Base-by-base conservation (phyloP, 2,797 vertebrate species). In the Graptemys geographica region DNA sequence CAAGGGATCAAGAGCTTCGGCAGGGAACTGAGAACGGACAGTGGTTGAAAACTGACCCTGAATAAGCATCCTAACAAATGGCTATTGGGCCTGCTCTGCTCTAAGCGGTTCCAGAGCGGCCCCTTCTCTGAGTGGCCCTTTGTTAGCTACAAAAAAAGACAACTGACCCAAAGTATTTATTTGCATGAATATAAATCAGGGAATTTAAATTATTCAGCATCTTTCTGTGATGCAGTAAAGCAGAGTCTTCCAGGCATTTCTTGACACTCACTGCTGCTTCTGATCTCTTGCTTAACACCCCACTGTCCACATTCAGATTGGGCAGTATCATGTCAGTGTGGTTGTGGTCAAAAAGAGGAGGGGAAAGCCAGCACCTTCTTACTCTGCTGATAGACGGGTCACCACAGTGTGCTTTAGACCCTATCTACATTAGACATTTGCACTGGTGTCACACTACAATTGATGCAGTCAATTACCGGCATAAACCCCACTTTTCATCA, bases 81-180 rank as follows among this genome's bases (percentile, higher is more conserved):
- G 23, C 79, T 51, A 49, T 49, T 51, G 5, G 31, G 44, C 31
- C 65, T 41, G 33, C 23, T 41, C 13, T 0, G 0, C 84, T 79
- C 9, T 0, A 4, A 74, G 78, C 33, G 37, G 78, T 6, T 41
- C 16, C 53, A 31, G 1, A 0, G 0, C 0, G 2, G 49, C 81
- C 87, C 5, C 0, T 55, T 25, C 74, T 53, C 3, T 16, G 0
- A 56, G 49, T 31, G 27, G 8, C 18, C 37, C 53, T 23, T 13
- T 37, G 49, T 37, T 5, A 2, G 41, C 23, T 21, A 25, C 37
- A 33, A 31, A 6, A 6, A 18, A 8, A 52, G 23, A 6, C 53
- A 8, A n/a, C 6, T 65, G 51, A 72, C 47, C 13, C n/a, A n/a
- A 33, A n/a, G 83, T 11, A 53, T 69, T 1, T 0, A 51, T 62